Percentiles rank a stretch among this genome's conserved stretches.
phyloP scores from a whole-genome alignment of 2,797 vertebrate species.

The Siniperca obscura region DNA sequence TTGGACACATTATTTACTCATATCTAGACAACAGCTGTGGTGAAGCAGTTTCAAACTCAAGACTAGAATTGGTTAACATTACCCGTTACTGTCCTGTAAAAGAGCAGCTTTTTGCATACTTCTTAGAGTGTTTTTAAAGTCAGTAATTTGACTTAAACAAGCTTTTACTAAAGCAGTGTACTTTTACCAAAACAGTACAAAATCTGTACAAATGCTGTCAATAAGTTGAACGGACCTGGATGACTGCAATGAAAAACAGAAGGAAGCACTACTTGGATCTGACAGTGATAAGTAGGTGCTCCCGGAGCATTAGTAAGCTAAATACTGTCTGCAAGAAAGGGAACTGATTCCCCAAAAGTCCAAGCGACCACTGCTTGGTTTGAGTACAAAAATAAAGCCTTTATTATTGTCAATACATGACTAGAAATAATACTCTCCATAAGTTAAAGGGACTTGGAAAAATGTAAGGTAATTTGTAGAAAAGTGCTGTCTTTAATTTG shows the following conservation, averaged over 20 bases:
- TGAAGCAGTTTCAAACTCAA: not conserved
- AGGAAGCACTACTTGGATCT: not conserved
- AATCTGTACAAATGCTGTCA: not conserved
- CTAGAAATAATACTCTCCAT: not conserved
- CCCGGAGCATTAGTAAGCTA: slow-evolving; percentile 1
- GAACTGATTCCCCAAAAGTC: not conserved
- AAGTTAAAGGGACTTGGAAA: not conserved
- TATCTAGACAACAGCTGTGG: not conserved
- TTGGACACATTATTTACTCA: not conserved
- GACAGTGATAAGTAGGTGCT: not conserved
- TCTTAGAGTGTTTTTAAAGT: not conserved
- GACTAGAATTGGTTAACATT: not conserved
- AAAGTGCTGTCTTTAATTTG: not conserved
- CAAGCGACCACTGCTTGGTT: not conserved
- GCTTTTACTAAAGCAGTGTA: not conserved
- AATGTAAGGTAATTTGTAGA: not conserved
- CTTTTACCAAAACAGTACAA: not conserved
- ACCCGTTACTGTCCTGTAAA: not conserved
- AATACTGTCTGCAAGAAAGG: slow-evolving; percentile 14
- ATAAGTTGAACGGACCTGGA: not conserved
- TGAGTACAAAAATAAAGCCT: not conserved
- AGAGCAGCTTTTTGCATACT: not conserved
- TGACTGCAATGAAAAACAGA: not conserved
- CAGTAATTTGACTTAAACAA: not conserved
- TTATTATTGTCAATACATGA: not conserved